Evolutionary conservation across 2,888 invertebrate genomes (phyloP), one percentile per base, ranked within the genome.

Genomic region (Epinotia brunnichana): DNA sequence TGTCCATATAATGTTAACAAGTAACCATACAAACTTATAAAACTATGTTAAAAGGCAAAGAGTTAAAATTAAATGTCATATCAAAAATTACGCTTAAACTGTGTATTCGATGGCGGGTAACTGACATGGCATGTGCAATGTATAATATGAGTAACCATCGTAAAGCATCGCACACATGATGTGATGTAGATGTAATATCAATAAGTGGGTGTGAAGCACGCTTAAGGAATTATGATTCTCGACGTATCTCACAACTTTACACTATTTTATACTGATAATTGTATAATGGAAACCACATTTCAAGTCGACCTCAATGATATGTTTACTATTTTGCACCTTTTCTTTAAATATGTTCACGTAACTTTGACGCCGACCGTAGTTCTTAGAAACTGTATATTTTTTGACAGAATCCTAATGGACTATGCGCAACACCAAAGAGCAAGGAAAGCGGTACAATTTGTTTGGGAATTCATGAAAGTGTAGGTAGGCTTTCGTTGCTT

Each of bases 221-320:
- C 15, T 54, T 72, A 44, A 41, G 13, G 15, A 21, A 61, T 66
- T 29, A 62, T 24, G 67, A 72, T 56, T 72, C 73, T 69, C 69
- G 19, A 48, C 63, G 64, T 63, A 64, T 60, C 70, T 54, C 70
- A 64, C 69, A 54, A 66, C 9, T 54, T 60, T 54, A 66, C 35
- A 21, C 21, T 51, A 44, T 53, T 68, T 57, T 62, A 57, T 56
- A 63, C n/a, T 21, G 54, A 39, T 29, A 19, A 17, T 29, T 29
- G n/a, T 53, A 4, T 41, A 39, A 53, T 56, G 54, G 51, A 19
- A 35, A 39, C 35, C 53, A 11, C 13, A 29, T 15, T 44, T 35
- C 35, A 35, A 35, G 3, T 24, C n/a, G 19, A 19, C 21, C 3
- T 21, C 11, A 24, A 53, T 11, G 53, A 11, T 53, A 48, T 57